Conservation (phyloP, 1,140 invertebrate species). For the Paramacrobiotus metropolitanus region DNA sequence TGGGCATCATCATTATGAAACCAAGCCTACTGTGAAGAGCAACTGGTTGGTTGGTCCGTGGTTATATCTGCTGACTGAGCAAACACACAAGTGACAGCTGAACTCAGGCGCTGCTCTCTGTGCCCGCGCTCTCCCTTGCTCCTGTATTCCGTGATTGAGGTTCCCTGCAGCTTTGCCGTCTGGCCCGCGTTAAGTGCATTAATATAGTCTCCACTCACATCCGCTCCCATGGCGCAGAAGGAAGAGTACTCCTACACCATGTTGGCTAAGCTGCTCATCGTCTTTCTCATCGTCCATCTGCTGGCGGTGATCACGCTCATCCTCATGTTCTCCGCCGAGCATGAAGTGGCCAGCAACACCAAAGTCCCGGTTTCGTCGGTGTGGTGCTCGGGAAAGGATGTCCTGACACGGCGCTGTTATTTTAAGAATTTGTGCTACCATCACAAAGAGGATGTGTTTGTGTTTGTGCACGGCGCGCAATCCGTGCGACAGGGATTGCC, state of each 20-base stretch:
- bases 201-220: no score
- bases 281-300: not conserved
- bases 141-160: no score
- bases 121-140: no score
- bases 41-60: no score
- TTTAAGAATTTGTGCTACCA: not conserved
- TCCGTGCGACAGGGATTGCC: not conserved
- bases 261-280: not conserved
- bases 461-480: not conserved
- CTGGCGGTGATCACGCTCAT: conserved; percentile 4
- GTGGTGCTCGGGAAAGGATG: not conserved
- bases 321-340: not conserved
- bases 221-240: not conserved
- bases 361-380: not conserved
- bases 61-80: no score
- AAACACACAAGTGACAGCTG: no score
- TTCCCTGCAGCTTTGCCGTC: no score
- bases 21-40: no score
- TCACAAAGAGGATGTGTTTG: not conserved
- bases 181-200: no score
- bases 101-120: no score
- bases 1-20: no score
- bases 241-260: conserved; percentile 5
- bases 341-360: not conserved
- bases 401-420: not conserved